These are phyloP conservation scores for Nasonovia ribisnigri DNA, from an alignment of 2,888 invertebrate genomes.

Conservation along the genomic window DNA sequence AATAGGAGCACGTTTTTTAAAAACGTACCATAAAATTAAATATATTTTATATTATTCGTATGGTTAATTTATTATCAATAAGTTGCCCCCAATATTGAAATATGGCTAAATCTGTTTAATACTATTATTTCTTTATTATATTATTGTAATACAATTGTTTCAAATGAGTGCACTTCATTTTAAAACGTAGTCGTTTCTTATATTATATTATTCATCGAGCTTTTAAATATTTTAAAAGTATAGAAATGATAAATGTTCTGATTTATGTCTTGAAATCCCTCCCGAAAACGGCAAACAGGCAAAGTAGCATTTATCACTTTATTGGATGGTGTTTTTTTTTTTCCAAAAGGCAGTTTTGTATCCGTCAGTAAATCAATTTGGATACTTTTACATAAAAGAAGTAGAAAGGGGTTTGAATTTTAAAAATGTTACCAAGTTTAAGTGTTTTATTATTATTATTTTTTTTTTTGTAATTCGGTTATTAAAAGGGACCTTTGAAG, in stretches of 20 bases:
- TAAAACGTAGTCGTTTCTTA: background rate
- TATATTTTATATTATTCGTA: background rate
- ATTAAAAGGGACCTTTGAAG: background rate
- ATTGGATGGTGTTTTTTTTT: background rate
- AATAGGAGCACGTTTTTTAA: background rate
- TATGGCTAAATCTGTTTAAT: background rate
- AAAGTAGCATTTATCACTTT: conserved; percentile 13
- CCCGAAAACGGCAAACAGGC: background rate
- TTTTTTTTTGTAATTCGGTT: background rate
- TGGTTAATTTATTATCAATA: background rate
- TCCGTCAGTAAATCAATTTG: conserved; percentile 37
- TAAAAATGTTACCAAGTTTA: background rate
- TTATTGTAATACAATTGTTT: background rate
- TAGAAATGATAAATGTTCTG: background rate
- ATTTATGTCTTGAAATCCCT: conserved; percentile 22
- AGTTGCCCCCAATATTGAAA: background rate
- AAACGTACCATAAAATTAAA: background rate
- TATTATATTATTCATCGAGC: background rate
- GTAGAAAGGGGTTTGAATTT: background rate
- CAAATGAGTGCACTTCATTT: background rate
- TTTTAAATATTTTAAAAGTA: conserved; percentile 16
- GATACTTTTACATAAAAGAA: conserved; percentile 11
- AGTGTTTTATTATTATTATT: conserved; percentile 3
- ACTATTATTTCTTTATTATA: background rate
- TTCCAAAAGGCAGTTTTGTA: background rate